These are phyloP conservation scores for Megalopta genalis DNA, from an alignment of 1,140 invertebrate genomes.

Conservation along the genomic window DNA sequence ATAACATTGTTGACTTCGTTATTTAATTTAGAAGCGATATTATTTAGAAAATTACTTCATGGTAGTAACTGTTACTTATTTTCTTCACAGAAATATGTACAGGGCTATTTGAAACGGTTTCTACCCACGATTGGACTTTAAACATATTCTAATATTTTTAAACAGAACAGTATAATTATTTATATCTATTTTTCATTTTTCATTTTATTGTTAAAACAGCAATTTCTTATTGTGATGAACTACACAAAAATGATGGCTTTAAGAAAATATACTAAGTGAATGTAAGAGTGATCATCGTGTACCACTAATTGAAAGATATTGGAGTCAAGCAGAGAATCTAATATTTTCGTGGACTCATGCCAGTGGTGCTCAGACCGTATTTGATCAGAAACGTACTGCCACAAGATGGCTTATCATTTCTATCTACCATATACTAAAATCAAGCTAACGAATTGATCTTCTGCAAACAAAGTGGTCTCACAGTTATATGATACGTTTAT, in stretches of 20 bases:
- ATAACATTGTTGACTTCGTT: too few relatives aligned
- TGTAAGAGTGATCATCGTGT: not conserved
- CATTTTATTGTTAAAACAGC: too few relatives aligned
- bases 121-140: not conserved
- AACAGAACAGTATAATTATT: not conserved
- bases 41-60: too few relatives aligned
- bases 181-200: not conserved
- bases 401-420: not conserved
- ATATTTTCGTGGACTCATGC: not conserved
- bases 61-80: too few relatives aligned
- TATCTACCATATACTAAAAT: not conserved
- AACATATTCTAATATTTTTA: too few relatives aligned
- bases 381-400: not conserved
- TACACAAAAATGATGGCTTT: not conserved
- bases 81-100: too few relatives aligned
- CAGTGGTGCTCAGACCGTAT: not conserved
- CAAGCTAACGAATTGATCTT: constrained; percentile 19
- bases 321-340: not conserved
- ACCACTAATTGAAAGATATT: not conserved
- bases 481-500: not conserved
- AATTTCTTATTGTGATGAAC: not conserved
- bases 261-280: not conserved
- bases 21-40: too few relatives aligned
- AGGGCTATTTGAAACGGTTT: too few relatives aligned
- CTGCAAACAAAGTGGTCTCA: not conserved